Base-by-base conservation (phyloP, 2,888 invertebrate species). In the Schizotus pectinicornis region DNA sequence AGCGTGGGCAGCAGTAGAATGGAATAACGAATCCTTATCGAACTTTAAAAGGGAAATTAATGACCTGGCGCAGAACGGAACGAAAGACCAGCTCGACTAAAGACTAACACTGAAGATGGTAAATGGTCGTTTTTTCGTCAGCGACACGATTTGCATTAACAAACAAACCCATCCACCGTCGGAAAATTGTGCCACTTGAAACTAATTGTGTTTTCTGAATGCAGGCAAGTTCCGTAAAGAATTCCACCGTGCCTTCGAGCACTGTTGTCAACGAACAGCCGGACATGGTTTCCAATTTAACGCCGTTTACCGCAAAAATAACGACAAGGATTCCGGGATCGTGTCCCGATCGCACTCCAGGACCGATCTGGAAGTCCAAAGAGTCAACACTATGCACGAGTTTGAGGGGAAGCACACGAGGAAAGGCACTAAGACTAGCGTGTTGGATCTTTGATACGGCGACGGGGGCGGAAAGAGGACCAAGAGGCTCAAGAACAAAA, bases 211-310 rank as follows among this genome's bases (percentile, higher is more conserved):
- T 54, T 59, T 61, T 61, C 39, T 51, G 39, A 52, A 56, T 58
- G 39, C 85, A 89, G 90, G 88, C 56, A 89, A 89, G 81, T 89
- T 89, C 76, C 85, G 88, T 6, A 84, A 86, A 62, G 89, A 89
- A 74, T 89, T 89, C 76, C 85, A 85, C 67, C 84, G 87, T 64
- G 87, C 88, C 1, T 86, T 89, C 77, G 87, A 86, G 76, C 85
- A 86, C 71, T 88, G 87, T 64, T 75, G 74, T 51, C 74, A 74
- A 45, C 55, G 61, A 11, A 34, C 53, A 36, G 30, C 30, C 7
- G 49, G 48, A 9, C 51, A 56, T 49, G 51, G 55, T 22, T 52
- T 39, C 35, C 60, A 58, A 48, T 61, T 57, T 47, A 61, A 41
- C 49, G 45, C 55, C n/a, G 54, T 61, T 9, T 61, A 61, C 42